Conservation (phyloP, 2,113 vertebrate species). For the Collichthys lucidus region DNA sequence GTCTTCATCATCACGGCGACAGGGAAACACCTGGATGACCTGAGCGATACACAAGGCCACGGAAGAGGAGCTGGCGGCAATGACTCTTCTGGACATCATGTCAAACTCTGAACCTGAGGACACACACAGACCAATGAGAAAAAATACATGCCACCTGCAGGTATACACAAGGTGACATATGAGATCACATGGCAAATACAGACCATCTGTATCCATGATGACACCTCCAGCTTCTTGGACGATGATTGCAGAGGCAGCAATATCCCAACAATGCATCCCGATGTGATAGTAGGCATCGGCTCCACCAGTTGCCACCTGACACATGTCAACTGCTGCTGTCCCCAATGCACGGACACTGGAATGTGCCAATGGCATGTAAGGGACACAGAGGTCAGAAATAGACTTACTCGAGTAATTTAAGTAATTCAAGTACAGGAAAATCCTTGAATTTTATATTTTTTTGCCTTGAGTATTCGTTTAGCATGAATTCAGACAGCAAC, state of each 20-base stretch:
- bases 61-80: constrained; percentile 62
- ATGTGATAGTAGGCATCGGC: constrained; percentile 92
- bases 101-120: constrained; percentile 69
- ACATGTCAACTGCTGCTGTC: constrained; percentile 92
- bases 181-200: neutral
- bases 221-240: constrained; percentile 89
- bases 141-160: neutral
- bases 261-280: constrained; percentile 94
- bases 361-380: neutral
- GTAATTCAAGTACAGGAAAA: too few relatives aligned
- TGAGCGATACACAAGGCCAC: constrained; percentile 54
- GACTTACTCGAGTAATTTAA: too few relatives aligned
- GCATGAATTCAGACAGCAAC: too few relatives aligned
- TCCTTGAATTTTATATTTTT: too few relatives aligned
- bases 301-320: constrained; percentile 88
- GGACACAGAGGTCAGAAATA: neutral
- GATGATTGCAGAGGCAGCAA: constrained; percentile 89
- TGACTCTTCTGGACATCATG: constrained; percentile 76
- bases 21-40: constrained; percentile 65
- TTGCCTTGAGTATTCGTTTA: too few relatives aligned
- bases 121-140: constrained; percentile 16
- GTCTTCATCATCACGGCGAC: constrained; percentile 65
- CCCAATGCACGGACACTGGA: constrained; percentile 88
- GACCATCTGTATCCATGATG: constrained; percentile 87
- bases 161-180: neutral